These are phyloP conservation scores for Mustelus asterias DNA, from an alignment of 2,113 vertebrate genomes.

Conservation along the genomic window DNA sequence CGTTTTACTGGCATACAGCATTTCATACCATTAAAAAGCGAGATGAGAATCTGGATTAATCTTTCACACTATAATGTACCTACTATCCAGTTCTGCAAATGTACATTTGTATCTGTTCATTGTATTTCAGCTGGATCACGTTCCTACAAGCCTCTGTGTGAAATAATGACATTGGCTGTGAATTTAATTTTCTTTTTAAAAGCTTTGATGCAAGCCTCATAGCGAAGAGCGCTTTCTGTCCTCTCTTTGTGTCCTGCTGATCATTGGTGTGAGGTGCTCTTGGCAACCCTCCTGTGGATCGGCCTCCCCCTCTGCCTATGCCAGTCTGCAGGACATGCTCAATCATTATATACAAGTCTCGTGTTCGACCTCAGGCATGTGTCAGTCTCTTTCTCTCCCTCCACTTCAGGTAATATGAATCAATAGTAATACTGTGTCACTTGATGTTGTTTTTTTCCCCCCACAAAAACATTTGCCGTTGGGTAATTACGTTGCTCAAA, in stretches of 20 bases:
- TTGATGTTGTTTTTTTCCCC: background rate
- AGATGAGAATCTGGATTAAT: background rate
- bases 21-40: background rate
- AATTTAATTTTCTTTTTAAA: background rate
- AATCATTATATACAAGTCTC: background rate
- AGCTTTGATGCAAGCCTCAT: background rate
- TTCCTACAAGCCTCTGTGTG: background rate
- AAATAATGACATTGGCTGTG: background rate
- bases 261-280: background rate
- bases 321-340: background rate
- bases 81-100: background rate
- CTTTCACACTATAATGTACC: background rate
- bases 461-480: background rate
- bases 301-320: background rate
- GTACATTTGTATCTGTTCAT: background rate
- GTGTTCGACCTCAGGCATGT: background rate
- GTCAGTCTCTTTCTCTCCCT: background rate
- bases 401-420: constrained; percentile 4
- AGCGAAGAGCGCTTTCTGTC: background rate
- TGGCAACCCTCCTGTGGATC: background rate
- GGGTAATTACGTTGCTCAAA: background rate
- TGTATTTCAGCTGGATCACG: background rate
- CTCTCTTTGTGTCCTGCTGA: background rate
- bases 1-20: background rate
- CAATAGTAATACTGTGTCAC: background rate